Percentiles rank a stretch among this genome's conserved stretches.
Evolutionary conservation across 2,888 invertebrate species (phyloP).

Genomic region (Nymphalis c-album): DNA sequence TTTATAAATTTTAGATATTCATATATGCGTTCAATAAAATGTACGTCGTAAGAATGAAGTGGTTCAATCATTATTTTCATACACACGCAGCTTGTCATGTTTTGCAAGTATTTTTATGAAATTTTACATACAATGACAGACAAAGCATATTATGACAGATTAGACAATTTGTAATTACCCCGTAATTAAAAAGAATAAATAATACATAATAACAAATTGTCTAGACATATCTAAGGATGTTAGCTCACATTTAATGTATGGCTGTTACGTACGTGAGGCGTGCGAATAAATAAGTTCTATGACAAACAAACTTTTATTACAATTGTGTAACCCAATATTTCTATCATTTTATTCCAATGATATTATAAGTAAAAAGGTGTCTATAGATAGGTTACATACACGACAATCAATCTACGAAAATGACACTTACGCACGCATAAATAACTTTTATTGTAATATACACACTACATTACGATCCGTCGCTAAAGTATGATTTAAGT

Average conservation of each 20-base stretch:
- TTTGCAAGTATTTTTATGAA: constrained; percentile 16
- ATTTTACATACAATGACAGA: constrained; percentile 18
- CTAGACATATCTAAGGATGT: constrained; percentile 19
- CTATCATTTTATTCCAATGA: too few species aligned
- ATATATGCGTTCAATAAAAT: constrained; percentile 1
- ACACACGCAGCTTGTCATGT: constrained; percentile 14
- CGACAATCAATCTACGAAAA: too few species aligned
- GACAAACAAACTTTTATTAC: constrained; percentile 20
- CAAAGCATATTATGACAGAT: constrained; percentile 18
- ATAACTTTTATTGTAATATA: too few species aligned
- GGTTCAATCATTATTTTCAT: constrained; percentile 3
- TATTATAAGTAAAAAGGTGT: too few species aligned
- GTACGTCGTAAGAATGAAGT: neutral
- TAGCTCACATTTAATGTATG: constrained; percentile 36
- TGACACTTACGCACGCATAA: too few species aligned
- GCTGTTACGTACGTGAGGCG: constrained; percentile 41
- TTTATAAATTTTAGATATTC: neutral
- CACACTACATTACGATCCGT: too few species aligned
- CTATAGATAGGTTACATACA: too few species aligned
- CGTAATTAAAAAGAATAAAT: neutral
- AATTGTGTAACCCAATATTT: neutral
- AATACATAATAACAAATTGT: constrained; percentile 24
- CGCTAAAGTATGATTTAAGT: too few species aligned
- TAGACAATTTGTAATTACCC: constrained; percentile 25
- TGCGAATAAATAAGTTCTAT: constrained; percentile 45